phyloP scores from a whole-genome alignment of 1,140 invertebrate genomes.

The Thalassaphorura encarpata region DNA sequence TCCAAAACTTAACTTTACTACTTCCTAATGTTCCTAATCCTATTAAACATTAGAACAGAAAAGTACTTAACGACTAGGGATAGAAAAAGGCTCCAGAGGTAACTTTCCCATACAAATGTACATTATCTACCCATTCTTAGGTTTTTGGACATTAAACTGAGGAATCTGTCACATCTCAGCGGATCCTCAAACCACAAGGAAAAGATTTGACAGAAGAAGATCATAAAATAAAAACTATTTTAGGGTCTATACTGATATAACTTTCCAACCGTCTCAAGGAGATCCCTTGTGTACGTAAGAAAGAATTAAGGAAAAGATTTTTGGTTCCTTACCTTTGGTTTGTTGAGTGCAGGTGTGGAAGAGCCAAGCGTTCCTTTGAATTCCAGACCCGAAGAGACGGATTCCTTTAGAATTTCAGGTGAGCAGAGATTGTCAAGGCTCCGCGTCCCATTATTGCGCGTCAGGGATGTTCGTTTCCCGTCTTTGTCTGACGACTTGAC shows the following conservation, averaged over 20 bases:
- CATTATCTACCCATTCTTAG: no score
- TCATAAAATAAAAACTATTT: no score
- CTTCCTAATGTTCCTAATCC: no score
- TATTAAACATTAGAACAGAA: no score
- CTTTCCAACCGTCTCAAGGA: not conserved
- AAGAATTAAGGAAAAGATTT: not conserved
- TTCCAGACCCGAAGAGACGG: conserved; percentile 9
- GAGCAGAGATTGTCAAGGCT: conserved; percentile 31
- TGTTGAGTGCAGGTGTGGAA: conserved; percentile 30
- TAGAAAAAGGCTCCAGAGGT: no score
- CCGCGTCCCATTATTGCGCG: conserved; percentile 22
- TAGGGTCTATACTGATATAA: not conserved
- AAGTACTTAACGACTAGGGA: no score
- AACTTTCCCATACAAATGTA: no score
- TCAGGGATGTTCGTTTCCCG: conserved; percentile 3
- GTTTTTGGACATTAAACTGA: no score
- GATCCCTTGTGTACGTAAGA: not conserved
- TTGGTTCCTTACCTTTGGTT: conserved; percentile 14
- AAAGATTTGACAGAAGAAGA: no score
- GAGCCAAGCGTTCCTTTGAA: conserved; percentile 20
- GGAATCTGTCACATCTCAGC: no score
- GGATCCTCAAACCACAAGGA: no score
- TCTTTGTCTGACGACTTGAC: not conserved
- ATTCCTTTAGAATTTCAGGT: conserved; percentile 13
- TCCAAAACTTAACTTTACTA: no score